A percentile compares a stretch with the other conserved stretches of the same genome.
Evolutionary conservation across 1,140 invertebrate genomes (phyloP).

Genomic region (Hyphantria cunea): DNA sequence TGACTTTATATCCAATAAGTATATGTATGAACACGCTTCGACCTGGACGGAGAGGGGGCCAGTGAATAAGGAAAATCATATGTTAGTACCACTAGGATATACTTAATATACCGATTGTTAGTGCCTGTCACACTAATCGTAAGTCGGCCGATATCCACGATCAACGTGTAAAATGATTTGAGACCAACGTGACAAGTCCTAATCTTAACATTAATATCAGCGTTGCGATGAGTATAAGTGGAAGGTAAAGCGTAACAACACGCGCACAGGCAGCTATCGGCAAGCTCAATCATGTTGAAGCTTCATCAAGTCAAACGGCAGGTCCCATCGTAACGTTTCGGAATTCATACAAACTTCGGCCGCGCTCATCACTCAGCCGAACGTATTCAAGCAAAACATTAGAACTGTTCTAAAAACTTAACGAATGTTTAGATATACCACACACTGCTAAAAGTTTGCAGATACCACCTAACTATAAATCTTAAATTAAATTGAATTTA

Average conservation of each 20-base stretch:
- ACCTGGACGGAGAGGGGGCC: conserved; percentile 75
- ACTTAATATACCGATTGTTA: conserved; percentile 8
- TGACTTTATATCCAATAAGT: conserved; percentile 47
- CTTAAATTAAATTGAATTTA: conserved; percentile 69
- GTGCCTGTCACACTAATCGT: conserved; percentile 23
- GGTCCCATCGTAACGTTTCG: conserved; percentile 56
- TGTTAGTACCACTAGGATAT: conserved; percentile 17
- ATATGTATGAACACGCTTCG: conserved; percentile 69
- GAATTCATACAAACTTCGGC: conserved; percentile 61
- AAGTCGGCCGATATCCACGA: not conserved
- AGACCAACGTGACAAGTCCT: conserved; percentile 24
- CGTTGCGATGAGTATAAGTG: conserved; percentile 12
- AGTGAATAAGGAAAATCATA: conserved; percentile 59
- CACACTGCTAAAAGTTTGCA: conserved; percentile 55
- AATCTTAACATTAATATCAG: conserved; percentile 14
- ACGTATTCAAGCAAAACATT: conserved; percentile 54
- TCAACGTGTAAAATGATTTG: not conserved
- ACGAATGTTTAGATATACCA: conserved; percentile 42
- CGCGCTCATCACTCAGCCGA: conserved; percentile 39
- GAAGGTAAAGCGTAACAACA: conserved; percentile 40
- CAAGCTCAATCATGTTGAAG: conserved; percentile 22
- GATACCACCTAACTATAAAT: conserved; percentile 70
- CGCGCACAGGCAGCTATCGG: conserved; percentile 40
- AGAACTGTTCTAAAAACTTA: conserved; percentile 32
- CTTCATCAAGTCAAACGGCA: conserved; percentile 18